These are phyloP conservation scores for Thysanoteuthis rhombus DNA, from an alignment of 2,888 invertebrate genomes.

Conservation along the genomic window DNA sequence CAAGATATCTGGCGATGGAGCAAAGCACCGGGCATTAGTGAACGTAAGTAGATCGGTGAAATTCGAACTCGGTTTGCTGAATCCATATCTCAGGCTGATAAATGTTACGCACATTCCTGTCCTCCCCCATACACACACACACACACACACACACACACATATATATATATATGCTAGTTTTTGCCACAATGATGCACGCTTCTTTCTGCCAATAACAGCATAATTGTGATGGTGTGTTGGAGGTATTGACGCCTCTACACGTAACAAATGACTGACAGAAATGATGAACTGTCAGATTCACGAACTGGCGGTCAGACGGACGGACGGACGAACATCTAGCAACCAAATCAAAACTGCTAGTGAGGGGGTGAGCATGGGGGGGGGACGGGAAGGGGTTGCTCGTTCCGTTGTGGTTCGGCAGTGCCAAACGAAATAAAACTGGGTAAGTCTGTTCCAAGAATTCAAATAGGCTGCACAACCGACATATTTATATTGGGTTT, in stretches of 20 bases:
- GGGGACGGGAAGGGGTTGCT: neutral
- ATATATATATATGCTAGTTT: too few relatives aligned
- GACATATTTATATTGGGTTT: neutral
- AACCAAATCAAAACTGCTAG: neutral
- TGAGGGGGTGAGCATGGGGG: too few relatives aligned
- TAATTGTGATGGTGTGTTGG: neutral
- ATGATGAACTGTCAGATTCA: neutral
- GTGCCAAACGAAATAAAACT: neutral
- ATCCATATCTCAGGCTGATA: too few relatives aligned
- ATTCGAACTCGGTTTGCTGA: too few relatives aligned
- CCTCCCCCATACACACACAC: neutral
- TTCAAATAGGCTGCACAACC: neutral
- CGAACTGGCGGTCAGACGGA: neutral
- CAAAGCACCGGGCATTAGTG: too few relatives aligned
- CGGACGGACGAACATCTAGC: neutral
- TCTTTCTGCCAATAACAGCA: neutral
- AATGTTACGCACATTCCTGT: too few relatives aligned
- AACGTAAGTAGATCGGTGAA: too few relatives aligned
- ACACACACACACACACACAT: neutral
- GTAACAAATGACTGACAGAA: neutral
- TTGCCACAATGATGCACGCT: neutral
- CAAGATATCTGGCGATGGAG: too few relatives aligned
- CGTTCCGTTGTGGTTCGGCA: neutral
- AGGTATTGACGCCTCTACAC: neutral
- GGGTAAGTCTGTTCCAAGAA: neutral